Conservation (phyloP, 2,797 vertebrate species). For the Danio aesculapii region DNA sequence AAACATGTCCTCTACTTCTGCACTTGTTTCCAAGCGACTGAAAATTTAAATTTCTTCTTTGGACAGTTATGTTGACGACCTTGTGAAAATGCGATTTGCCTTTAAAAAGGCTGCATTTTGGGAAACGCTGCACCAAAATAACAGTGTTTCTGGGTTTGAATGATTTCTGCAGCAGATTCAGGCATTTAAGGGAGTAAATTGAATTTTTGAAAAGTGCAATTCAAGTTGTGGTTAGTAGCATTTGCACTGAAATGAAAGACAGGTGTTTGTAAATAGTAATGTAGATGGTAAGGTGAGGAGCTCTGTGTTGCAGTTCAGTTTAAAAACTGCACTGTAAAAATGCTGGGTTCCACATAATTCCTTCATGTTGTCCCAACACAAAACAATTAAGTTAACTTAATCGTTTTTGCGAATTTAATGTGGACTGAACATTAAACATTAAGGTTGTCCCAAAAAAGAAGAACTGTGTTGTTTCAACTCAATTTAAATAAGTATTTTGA, state of each 20-base stretch:
- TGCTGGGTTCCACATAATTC: too few species aligned
- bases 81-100: conserved; percentile 6
- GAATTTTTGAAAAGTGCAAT: background rate
- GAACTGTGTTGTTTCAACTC: too few species aligned
- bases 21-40: conserved; percentile 35
- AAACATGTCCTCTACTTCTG: background rate
- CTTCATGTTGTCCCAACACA: too few species aligned
- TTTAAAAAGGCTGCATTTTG: background rate
- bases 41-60: background rate
- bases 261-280: background rate
- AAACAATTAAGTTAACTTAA: too few species aligned
- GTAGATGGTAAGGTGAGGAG: background rate
- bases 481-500: too few species aligned
- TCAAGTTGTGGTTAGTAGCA: conserved; percentile 5
- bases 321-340: too few species aligned
- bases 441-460: too few species aligned
- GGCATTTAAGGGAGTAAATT: conserved; percentile 3
- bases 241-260: background rate
- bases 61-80: conserved; percentile 24
- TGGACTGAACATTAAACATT: too few species aligned
- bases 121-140: conserved; percentile 1
- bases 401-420: too few species aligned
- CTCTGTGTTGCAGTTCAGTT: background rate
- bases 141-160: conserved; percentile 3
- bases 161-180: background rate